Conservation (phyloP, 35 echinoderm and acorn worm genomes). For the Hemicentrotus pulcherrimus region DNA sequence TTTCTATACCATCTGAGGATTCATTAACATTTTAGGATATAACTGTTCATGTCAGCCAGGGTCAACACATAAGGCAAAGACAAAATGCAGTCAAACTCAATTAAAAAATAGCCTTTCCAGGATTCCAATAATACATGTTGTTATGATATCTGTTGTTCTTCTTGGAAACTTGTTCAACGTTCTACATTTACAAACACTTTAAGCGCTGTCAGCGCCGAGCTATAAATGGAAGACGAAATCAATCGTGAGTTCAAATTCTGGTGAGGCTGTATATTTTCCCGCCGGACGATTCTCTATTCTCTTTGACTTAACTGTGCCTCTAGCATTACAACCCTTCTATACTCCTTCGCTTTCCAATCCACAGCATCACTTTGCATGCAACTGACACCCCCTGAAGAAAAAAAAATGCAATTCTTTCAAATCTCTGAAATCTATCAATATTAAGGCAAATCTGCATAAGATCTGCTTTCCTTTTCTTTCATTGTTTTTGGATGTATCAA, state of each 20-base stretch:
- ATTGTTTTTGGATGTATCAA: background rate
- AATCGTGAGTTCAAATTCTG: background rate
- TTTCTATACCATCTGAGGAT: too few species aligned
- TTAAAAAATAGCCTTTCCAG: too few species aligned
- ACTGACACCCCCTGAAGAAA: background rate
- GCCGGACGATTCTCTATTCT: background rate
- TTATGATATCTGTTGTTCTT: too few species aligned
- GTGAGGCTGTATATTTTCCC: background rate
- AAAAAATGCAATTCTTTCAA: background rate
- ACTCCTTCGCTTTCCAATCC: background rate
- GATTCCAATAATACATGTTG: too few species aligned
- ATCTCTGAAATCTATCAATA: background rate
- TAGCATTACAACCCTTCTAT: background rate
- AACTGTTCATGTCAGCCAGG: too few species aligned
- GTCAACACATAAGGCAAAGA: too few species aligned
- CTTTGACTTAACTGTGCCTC: background rate
- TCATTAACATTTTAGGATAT: too few species aligned
- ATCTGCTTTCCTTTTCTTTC: background rate
- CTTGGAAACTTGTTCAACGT: too few species aligned
- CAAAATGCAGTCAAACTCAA: too few species aligned
- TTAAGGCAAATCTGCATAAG: background rate
- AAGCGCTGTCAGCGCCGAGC: too few species aligned
- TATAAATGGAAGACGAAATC: background rate
- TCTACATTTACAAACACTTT: too few species aligned
- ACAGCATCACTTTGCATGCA: background rate